Percentiles rank a stretch among this genome's conserved stretches.
phyloP scores from a whole-genome alignment of 2,888 invertebrate genomes.

The Diabrotica balteata region DNA sequence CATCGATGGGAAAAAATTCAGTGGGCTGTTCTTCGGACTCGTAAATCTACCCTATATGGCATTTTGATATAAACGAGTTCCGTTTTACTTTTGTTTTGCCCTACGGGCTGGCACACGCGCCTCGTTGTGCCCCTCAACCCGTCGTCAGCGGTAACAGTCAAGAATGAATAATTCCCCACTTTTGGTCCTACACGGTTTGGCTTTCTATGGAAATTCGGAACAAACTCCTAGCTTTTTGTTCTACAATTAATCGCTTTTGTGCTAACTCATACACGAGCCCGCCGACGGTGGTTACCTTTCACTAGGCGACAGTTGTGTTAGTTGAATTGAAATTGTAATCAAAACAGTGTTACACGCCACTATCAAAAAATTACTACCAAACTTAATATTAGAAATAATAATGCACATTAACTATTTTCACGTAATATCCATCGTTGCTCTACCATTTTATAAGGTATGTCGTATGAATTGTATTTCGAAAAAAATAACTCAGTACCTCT shows the following conservation, averaged over 20 bases:
- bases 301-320: neutral
- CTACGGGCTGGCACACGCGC: constrained; percentile 26
- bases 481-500: too few relatives aligned
- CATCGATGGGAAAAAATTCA: constrained; percentile 26
- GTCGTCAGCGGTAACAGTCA: constrained; percentile 32
- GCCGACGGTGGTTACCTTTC: constrained; percentile 7
- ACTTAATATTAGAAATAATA: too few relatives aligned
- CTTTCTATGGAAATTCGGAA: constrained; percentile 36
- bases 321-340: too few relatives aligned
- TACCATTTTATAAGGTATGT: too few relatives aligned
- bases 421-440: too few relatives aligned
- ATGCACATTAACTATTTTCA: too few relatives aligned
- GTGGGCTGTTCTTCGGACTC: constrained; percentile 23
- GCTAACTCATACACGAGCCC: constrained; percentile 5
- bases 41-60: constrained; percentile 38
- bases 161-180: constrained; percentile 40
- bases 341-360: too few relatives aligned
- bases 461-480: too few relatives aligned
- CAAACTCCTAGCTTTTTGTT: constrained; percentile 38
- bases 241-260: constrained; percentile 35
- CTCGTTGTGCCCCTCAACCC: neutral
- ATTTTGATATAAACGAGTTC: constrained; percentile 39
- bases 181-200: constrained; percentile 37
- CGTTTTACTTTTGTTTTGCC: constrained; percentile 39
- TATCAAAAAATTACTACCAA: too few relatives aligned